A percentile compares a stretch with the other conserved stretches of the same genome.
Conservation (phyloP, 2,888 invertebrate species). For the Thysanoteuthis rhombus region DNA sequence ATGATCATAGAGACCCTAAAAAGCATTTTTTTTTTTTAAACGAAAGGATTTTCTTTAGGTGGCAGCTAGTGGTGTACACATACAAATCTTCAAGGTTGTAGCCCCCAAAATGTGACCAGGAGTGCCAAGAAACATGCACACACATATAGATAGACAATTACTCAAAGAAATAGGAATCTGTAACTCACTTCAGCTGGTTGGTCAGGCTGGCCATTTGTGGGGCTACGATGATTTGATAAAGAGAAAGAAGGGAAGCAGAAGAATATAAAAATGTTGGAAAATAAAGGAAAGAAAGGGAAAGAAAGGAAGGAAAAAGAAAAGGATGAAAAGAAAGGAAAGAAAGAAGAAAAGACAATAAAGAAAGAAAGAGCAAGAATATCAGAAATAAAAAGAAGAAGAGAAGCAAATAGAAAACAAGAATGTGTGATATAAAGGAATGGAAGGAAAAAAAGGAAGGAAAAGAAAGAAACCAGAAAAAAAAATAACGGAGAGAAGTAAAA, state of each 20-base stretch:
- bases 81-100: too few relatives aligned
- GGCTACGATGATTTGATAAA: background rate
- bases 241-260: background rate
- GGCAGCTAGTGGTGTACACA: too few relatives aligned
- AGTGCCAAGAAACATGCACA: too few relatives aligned
- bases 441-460: background rate
- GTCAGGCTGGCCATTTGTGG: too few relatives aligned
- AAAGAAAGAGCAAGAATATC: background rate
- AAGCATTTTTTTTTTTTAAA: too few relatives aligned
- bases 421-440: background rate
- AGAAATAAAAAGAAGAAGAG: background rate
- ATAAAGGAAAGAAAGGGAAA: background rate
- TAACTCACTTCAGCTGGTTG: too few relatives aligned
- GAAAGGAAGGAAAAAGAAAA: background rate
- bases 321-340: background rate
- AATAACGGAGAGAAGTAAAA: background rate
- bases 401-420: background rate
- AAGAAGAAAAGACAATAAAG: background rate
- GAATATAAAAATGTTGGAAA: background rate
- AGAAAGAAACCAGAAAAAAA: too few relatives aligned
- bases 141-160: too few relatives aligned
- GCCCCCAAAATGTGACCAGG: too few relatives aligned
- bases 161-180: too few relatives aligned
- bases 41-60: too few relatives aligned
- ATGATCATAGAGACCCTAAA: too few relatives aligned